phyloP scores from a whole-genome alignment of 2,797 vertebrate species.

The Furcifer pardalis region DNA sequence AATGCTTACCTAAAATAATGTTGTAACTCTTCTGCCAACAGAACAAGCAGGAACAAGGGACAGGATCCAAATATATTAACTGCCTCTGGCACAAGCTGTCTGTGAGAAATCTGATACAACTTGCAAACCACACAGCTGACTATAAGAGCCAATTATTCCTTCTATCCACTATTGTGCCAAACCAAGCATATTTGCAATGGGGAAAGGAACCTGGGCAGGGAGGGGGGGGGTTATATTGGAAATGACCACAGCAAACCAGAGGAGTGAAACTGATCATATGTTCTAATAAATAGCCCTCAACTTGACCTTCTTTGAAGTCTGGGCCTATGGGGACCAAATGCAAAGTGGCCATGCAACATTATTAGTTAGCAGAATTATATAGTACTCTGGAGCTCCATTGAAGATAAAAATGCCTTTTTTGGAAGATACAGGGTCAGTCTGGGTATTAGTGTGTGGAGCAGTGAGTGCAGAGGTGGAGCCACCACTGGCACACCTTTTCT shows the following conservation, averaged over 20 bases:
- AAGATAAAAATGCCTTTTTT: no score
- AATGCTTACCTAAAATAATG: conserved; percentile 32
- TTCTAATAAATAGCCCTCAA: not conserved
- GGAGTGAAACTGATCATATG: not conserved
- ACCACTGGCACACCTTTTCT: no score
- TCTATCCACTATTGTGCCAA: not conserved
- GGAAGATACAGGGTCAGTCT: no score
- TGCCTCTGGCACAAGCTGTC: conserved; percentile 4
- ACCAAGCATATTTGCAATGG: not conserved
- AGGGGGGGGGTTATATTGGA: not conserved
- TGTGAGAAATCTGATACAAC: conserved; percentile 12
- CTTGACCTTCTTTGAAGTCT: not conserved
- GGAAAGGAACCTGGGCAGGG: not conserved
- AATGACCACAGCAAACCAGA: not conserved
- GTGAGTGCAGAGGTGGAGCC: no score
- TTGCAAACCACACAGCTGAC: conserved; percentile 6
- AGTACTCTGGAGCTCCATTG: no score
- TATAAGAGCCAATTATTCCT: conserved; percentile 15
- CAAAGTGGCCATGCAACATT: not conserved
- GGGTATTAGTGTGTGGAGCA: no score
- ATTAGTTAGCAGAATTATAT: not conserved
- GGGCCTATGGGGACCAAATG: not conserved
- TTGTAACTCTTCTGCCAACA: conserved; percentile 26
- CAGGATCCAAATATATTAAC: conserved; percentile 18
- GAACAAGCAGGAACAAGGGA: conserved; percentile 17